Conservation (phyloP, 2,888 invertebrate species). For the Trilocha varians region DNA sequence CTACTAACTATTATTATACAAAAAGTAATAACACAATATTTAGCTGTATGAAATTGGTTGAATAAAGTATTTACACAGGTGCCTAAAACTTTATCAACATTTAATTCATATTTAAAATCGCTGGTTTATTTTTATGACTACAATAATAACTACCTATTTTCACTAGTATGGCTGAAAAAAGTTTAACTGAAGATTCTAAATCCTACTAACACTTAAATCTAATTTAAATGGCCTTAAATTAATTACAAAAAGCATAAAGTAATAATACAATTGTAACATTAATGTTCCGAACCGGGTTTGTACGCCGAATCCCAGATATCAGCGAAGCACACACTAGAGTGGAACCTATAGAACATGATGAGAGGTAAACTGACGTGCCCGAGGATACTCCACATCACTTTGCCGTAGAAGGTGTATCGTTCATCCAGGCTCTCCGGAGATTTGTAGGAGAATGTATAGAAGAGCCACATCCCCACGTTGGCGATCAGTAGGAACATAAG, state of each 20-base stretch:
- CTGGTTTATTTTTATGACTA: too few relatives aligned
- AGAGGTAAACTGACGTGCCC: conserved; percentile 82
- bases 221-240: too few relatives aligned
- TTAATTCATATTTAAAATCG: too few relatives aligned
- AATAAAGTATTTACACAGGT: too few relatives aligned
- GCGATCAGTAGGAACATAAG: conserved; percentile 83
- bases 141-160: too few relatives aligned
- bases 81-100: too few relatives aligned
- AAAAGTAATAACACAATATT: too few relatives aligned
- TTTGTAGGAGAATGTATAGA: conserved; percentile 78
- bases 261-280: conserved; percentile 1
- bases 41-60: too few relatives aligned
- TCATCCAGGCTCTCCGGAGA: conserved; percentile 64
- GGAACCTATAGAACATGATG: conserved; percentile 85
- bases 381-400: conserved; percentile 80
- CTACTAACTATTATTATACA: too few relatives aligned
- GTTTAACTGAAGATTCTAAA: too few relatives aligned
- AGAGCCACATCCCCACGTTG: conserved; percentile 85
- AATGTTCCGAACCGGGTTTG: conserved; percentile 70
- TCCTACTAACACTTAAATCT: too few relatives aligned
- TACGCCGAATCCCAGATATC: conserved; percentile 86
- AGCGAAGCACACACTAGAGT: conserved; percentile 84
- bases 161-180: too few relatives aligned
- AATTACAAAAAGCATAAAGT: not conserved
- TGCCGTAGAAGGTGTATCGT: conserved; percentile 79